phyloP scores from a whole-genome alignment of 1,140 invertebrate genomes.

The Trigoniulus corallinus region DNA sequence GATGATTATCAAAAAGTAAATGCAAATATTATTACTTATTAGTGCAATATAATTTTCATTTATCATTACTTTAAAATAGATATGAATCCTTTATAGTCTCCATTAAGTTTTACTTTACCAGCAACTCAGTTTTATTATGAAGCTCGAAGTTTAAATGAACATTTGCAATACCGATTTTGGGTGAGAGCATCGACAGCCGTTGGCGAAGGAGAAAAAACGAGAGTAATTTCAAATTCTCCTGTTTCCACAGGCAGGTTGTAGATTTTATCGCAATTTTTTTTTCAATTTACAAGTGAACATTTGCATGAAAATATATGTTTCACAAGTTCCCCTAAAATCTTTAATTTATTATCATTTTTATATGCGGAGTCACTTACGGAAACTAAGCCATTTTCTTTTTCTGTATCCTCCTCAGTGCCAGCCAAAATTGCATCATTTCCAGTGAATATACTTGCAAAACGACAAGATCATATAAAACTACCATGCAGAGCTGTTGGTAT shows the following conservation, averaged over 20 bases:
- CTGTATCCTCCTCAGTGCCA: no score
- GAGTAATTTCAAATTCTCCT: constrained; percentile 62
- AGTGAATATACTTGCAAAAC: constrained; percentile 71
- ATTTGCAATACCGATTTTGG: constrained; percentile 79
- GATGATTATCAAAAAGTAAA: background rate
- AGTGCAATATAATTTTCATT: background rate
- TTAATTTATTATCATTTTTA: constrained; percentile 1
- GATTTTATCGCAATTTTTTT: background rate
- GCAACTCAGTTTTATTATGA: constrained; percentile 35
- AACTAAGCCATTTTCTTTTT: no score
- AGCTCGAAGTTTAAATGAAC: constrained; percentile 61
- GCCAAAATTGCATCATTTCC: constrained; percentile 85
- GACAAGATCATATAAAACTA: constrained; percentile 77
- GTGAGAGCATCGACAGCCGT: constrained; percentile 83
- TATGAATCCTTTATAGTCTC: background rate
- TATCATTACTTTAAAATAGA: background rate
- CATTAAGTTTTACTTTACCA: background rate
- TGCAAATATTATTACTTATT: no score
- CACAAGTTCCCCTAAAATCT: no score
- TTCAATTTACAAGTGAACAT: no score
- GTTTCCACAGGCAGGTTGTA: constrained; percentile 18
- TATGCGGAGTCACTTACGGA: no score
- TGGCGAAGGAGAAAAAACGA: constrained; percentile 76
- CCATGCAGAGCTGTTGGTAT: constrained; percentile 79
- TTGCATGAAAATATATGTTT: background rate